Percentiles rank a stretch among this genome's conserved stretches.
phyloP scores from a whole-genome alignment of 1,140 invertebrate genomes.

The Drosophila auraria region DNA sequence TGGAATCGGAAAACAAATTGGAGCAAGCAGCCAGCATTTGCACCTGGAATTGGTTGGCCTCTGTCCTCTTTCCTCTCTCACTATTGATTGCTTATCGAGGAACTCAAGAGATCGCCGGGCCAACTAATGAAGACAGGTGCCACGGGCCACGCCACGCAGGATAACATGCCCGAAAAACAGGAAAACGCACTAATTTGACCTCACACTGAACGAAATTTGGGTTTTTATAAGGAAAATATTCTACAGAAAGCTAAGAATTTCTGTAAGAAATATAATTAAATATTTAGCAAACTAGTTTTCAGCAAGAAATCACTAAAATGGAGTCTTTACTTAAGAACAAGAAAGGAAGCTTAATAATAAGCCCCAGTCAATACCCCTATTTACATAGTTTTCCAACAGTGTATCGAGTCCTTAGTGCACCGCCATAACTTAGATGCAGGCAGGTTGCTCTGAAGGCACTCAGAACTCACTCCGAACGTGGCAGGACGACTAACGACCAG shows the following conservation, averaged over 20 bases:
- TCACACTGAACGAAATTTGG: conserved; percentile 9
- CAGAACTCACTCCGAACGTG: too few species aligned
- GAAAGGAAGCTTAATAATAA: background rate
- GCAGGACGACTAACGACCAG: conserved; percentile 30
- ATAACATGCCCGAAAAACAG: conserved; percentile 26
- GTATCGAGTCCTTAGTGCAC: background rate
- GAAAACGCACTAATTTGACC: background rate
- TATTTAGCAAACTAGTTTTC: too few species aligned
- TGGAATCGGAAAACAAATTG: conserved; percentile 43
- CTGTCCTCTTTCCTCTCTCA: background rate
- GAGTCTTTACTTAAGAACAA: too few species aligned
- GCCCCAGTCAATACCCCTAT: background rate
- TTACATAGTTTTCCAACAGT: background rate
- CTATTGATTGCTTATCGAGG: conserved; percentile 70
- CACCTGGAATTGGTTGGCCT: conserved; percentile 56
- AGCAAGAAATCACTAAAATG: too few species aligned
- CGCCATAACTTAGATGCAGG: conserved; percentile 6
- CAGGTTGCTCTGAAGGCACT: conserved; percentile 10
- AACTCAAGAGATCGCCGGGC: conserved; percentile 31
- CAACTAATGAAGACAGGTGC: conserved; percentile 78
- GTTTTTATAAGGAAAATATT: too few species aligned
- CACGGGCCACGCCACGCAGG: conserved; percentile 7
- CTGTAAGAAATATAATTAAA: too few species aligned
- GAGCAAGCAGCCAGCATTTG: conserved; percentile 50
- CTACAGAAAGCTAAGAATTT: too few species aligned